phyloP scores from a whole-genome alignment of 2,888 invertebrate species.

The Pyrrhia umbra region DNA sequence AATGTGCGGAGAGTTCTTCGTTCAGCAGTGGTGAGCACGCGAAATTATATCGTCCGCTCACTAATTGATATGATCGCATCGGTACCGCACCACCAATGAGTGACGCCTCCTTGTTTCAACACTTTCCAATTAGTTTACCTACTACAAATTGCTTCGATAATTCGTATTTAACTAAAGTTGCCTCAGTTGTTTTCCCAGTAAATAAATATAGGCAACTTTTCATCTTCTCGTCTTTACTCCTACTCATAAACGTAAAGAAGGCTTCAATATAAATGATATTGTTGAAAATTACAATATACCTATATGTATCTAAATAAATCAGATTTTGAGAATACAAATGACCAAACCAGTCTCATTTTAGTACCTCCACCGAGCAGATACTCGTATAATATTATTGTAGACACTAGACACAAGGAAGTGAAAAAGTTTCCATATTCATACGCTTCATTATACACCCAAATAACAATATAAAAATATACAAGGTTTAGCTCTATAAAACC shows the following conservation, averaged over 20 bases:
- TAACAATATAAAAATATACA: constrained; percentile 35
- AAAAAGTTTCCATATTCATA: constrained; percentile 20
- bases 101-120: constrained; percentile 42
- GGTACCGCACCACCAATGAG: constrained; percentile 27
- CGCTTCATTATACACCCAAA: constrained; percentile 30
- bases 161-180: neutral
- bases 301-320: no score
- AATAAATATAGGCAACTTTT: no score
- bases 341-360: neutral
- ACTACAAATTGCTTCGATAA: constrained; percentile 7
- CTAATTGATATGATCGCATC: constrained; percentile 62
- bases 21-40: constrained; percentile 84
- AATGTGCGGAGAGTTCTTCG: constrained; percentile 77
- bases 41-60: constrained; percentile 76
- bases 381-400: constrained; percentile 2
- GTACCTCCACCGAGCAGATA: neutral
- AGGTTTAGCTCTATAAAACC: constrained; percentile 36
- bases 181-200: neutral
- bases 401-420: constrained; percentile 43
- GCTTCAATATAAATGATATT: no score
- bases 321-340: no score
- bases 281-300: no score
- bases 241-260: no score
- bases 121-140: constrained; percentile 52
- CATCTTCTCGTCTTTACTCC: no score